Conservation (phyloP, 64 coral and sea anemone genomes). For the Montipora cactus region DNA sequence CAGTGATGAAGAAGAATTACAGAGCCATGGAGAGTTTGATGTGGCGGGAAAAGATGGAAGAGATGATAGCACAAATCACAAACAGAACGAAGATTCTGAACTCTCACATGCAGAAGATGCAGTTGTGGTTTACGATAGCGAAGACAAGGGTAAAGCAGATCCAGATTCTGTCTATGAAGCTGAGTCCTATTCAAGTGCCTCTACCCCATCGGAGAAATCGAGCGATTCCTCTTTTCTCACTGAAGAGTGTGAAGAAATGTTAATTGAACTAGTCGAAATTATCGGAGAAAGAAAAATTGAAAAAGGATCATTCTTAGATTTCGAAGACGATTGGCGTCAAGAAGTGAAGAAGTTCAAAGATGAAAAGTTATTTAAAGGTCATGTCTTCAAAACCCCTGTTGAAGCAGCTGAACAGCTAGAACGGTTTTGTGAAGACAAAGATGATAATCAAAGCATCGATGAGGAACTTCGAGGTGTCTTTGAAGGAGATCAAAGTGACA, state of each 20-base stretch:
- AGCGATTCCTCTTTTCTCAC: conserved; percentile 9
- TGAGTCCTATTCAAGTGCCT: neutral
- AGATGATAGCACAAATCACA: neutral
- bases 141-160: conserved; percentile 27
- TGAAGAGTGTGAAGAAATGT: neutral
- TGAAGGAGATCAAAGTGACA: conserved; percentile 40
- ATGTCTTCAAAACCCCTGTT: conserved; percentile 31
- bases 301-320: conserved; percentile 18
- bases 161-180: conserved; percentile 18
- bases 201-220: conserved; percentile 9
- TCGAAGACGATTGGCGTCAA: neutral
- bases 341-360: conserved; percentile 42
- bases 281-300: conserved; percentile 13
- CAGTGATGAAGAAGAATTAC: conserved; percentile 9
- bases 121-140: conserved; percentile 28
- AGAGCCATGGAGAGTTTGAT: conserved; percentile 3
- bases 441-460: neutral
- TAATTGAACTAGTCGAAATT: neutral
- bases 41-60: neutral
- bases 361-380: conserved; percentile 28
- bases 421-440: neutral
- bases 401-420: conserved; percentile 32
- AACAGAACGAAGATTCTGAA: conserved; percentile 12
- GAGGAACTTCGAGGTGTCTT: conserved; percentile 24
- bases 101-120: neutral